These are phyloP conservation scores for Clarias batrachus DNA, from an alignment of 2,113 vertebrate genomes.

Conservation along the genomic window DNA sequence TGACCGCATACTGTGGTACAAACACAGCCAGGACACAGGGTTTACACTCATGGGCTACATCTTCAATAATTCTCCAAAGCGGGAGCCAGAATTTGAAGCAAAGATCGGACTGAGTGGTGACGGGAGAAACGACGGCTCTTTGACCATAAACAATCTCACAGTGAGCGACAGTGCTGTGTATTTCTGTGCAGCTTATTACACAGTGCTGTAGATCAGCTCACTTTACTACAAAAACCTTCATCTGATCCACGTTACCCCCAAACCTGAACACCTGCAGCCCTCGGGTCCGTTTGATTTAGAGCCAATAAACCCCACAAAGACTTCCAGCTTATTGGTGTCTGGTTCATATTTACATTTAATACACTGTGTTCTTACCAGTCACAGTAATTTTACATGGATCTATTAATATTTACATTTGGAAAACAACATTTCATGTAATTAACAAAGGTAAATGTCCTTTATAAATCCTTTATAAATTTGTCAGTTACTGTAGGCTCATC, in stretches of 20 bases:
- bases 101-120: constrained; percentile 28
- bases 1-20: constrained; percentile 49
- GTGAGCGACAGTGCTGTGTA: constrained; percentile 37
- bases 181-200: constrained; percentile 52
- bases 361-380: neutral
- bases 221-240: constrained; percentile 38
- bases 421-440: neutral
- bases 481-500: no score
- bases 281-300: neutral
- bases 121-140: constrained; percentile 11
- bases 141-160: constrained; percentile 13
- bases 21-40: constrained; percentile 21
- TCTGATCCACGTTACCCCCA: neutral
- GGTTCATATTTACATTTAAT: neutral
- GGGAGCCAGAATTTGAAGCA: neutral
- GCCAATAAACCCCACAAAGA: neutral
- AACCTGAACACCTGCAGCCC: constrained; percentile 27
- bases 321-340: no score
- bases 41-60: constrained; percentile 42
- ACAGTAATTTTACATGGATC: neutral
- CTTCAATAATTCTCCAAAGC: neutral
- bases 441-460: neutral
- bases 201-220: constrained; percentile 26
- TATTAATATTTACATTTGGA: neutral
- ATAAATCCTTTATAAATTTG: neutral